These are phyloP conservation scores for Paedocypris sp. DNA, from an alignment of 2,113 vertebrate genomes.

Conservation along the genomic window DNA sequence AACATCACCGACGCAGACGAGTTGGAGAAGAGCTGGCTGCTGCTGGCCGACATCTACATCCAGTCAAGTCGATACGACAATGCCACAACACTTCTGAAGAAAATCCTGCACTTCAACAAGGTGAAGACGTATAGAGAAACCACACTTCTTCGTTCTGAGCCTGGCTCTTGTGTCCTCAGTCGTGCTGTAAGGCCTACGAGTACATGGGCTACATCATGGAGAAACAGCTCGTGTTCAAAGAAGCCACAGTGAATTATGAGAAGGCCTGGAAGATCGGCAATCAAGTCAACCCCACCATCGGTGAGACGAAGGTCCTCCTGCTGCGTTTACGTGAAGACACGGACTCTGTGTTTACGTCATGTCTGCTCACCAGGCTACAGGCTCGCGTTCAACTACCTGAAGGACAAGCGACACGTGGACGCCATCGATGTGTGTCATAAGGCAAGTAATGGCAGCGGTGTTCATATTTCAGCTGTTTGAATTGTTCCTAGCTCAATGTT, in stretches of 20 bases:
- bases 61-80: constrained; percentile 92
- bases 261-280: constrained; percentile 92
- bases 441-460: too few species aligned
- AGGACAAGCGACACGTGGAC: constrained; percentile 87
- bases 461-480: too few species aligned
- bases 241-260: constrained; percentile 88
- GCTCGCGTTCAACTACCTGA: constrained; percentile 95
- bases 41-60: constrained; percentile 64
- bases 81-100: constrained; percentile 80
- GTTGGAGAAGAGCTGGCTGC: constrained; percentile 55
- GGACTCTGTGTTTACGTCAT: neutral
- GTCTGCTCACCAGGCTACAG: constrained; percentile 78
- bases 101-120: constrained; percentile 85
- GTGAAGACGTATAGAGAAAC: too few species aligned
- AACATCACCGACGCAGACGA: constrained; percentile 40
- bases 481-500: too few species aligned
- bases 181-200: constrained; percentile 94
- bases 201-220: constrained; percentile 98
- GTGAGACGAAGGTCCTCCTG: constrained; percentile 51
- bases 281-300: constrained; percentile 78
- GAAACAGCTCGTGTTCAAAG: constrained; percentile 87
- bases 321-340: neutral
- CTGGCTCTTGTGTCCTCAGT: too few species aligned
- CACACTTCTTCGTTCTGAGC: too few species aligned
- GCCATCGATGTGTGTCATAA: constrained; percentile 91